Evolutionary conservation across 2,113 vertebrate genomes (phyloP).

Genomic region (Solea solea): DNA sequence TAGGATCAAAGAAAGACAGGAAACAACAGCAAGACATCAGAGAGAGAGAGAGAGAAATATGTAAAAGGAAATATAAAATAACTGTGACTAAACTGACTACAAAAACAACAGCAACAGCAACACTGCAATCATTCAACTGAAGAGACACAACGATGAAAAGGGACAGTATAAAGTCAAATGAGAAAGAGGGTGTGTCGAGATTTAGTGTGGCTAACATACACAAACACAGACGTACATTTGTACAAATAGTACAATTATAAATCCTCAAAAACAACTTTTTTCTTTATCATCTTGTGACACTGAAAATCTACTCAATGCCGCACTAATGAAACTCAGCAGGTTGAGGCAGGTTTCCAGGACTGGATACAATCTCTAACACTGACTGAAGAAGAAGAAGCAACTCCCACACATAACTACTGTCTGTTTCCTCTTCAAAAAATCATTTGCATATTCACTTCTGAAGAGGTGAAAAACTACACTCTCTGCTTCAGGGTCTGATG

Average conservation of each 20-base stretch:
- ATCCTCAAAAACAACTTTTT: constrained; percentile 9
- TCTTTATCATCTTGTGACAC: constrained; percentile 32
- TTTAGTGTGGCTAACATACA: constrained; percentile 81
- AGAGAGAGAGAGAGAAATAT: constrained; percentile 43
- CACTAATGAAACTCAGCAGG: constrained; percentile 52
- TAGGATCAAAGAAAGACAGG: constrained; percentile 52
- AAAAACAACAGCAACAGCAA: constrained; percentile 74
- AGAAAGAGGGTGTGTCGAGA: constrained; percentile 67
- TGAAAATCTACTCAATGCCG: neutral
- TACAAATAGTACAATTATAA: constrained; percentile 5
- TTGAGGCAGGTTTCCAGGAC: constrained; percentile 23
- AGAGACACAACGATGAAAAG: constrained; percentile 79
- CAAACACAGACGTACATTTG: constrained; percentile 56
- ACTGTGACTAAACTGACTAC: constrained; percentile 39
- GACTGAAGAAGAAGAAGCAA: neutral
- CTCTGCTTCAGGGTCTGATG: no score
- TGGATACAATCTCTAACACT: neutral
- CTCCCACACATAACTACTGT: neutral
- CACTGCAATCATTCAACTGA: constrained; percentile 88
- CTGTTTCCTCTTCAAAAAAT: neutral
- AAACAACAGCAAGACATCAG: constrained; percentile 83
- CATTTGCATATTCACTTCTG: no score
- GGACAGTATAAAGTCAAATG: constrained; percentile 57
- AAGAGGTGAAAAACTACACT: no score
- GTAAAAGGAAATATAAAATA: constrained; percentile 15